Evolutionary conservation across 2,888 invertebrate genomes (phyloP), one percentile per base, ranked within the genome.

Genomic region (Arctia plantaginis): DNA sequence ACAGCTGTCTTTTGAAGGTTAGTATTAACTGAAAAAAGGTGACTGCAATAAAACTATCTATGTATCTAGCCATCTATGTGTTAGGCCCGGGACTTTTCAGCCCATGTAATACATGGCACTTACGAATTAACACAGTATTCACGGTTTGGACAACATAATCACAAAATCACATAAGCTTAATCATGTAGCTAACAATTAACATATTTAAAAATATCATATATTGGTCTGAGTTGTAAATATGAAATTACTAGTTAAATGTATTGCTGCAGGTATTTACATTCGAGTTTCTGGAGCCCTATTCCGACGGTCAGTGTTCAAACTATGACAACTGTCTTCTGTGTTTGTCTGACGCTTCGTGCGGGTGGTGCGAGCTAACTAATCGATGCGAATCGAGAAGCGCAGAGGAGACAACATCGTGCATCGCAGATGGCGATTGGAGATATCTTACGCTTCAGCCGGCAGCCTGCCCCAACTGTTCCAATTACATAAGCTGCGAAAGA

Each of bases 251-350:
- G 59, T 18, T 95, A 87, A 73, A 66, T 69, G 71, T 62, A 62
- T 71, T 64, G 64, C 64, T 86, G n/a, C 73, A 96, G 96, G 96
- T 98, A 0, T 98, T 98, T 86, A 98, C 98, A 0, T 98, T 98
- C 87, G 98, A 98, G 90, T 98, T 98, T 90, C 94, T 99, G 78
- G 99, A 99, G 90, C 99, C 99, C 0, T 99, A 97, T 91, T 98
- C 97, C 73, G 97, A 97, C 75, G 98, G 98, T 0, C 96, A 97
- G 44, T 99, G 99, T 88, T 93, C 95, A 0, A 96, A 97, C 72
- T 98, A 98, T 91, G 97, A 96, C 80, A 99, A 98, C 92, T 99
- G 99, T 87, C 94, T 99, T 51, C 97, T 98, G 79, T 99, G 99
- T 89, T 94, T 99, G 72, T 97, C 98, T 0, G 99, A 99, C 92